Conservation (phyloP, 2,797 vertebrate species). For the Xiphorhynchus erythropygius region DNA sequence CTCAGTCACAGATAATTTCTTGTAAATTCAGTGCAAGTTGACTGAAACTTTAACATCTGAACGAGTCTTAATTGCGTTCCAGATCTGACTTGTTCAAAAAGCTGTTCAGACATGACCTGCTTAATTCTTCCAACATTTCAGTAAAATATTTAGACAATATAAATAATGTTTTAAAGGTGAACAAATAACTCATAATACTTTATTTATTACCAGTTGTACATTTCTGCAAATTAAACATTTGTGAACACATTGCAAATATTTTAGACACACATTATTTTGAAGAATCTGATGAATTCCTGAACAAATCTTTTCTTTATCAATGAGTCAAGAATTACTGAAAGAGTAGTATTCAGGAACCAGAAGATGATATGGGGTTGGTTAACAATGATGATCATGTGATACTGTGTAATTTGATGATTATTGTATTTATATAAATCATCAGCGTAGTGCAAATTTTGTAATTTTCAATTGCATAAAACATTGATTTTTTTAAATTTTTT, state of each 20-base stretch:
- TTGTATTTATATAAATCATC: background rate
- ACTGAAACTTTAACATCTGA: conserved; percentile 25
- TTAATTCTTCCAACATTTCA: conserved; percentile 24
- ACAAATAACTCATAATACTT: background rate
- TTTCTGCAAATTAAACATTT: background rate
- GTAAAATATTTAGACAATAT: background rate
- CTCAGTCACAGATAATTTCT: conserved; percentile 30
- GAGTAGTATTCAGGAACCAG: background rate
- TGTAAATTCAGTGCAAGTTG: conserved; percentile 26
- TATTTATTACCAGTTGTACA: background rate
- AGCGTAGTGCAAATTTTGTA: background rate
- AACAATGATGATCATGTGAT: background rate
- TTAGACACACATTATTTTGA: background rate
- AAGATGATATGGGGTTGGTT: background rate
- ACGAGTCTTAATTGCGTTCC: conserved; percentile 39
- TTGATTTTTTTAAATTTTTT: background rate
- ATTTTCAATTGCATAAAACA: background rate
- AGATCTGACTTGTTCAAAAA: conserved; percentile 53
- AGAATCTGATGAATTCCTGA: background rate
- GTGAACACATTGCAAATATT: background rate
- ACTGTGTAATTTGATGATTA: background rate
- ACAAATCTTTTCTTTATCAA: background rate
- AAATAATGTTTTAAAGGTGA: background rate
- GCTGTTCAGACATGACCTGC: conserved; percentile 43
- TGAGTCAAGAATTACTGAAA: background rate